Conservation (phyloP, 2,888 invertebrate species). For the Phyto melanocephala region DNA sequence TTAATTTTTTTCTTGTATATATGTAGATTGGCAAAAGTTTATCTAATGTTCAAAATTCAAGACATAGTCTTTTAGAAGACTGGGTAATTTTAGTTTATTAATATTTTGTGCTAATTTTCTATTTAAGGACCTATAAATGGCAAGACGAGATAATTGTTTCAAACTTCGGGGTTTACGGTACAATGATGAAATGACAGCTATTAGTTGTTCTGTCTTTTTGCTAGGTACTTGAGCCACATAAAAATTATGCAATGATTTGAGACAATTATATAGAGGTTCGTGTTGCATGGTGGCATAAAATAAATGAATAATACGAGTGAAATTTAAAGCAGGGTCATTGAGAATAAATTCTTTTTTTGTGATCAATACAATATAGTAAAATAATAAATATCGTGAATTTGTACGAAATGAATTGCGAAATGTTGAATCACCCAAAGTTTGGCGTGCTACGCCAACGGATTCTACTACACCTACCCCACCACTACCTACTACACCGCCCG, state of each 20-base stretch:
- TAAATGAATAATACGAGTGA: constrained; percentile 83
- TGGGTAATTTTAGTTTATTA: constrained; percentile 84
- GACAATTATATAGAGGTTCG: constrained; percentile 83
- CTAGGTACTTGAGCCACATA: constrained; percentile 83
- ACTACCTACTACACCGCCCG: constrained; percentile 49
- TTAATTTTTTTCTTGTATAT: no score
- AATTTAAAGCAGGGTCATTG: constrained; percentile 82
- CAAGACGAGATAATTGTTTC: constrained; percentile 86
- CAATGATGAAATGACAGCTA: constrained; percentile 82
- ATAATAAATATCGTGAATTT: constrained; percentile 81
- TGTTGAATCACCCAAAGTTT: constrained; percentile 71
- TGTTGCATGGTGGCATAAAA: constrained; percentile 85
- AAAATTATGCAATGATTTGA: constrained; percentile 84
- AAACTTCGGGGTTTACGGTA: constrained; percentile 84
- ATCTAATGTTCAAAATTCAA: constrained; percentile 82
- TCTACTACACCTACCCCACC: constrained; percentile 56
- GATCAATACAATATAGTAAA: constrained; percentile 85
- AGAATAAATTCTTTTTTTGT: constrained; percentile 84
- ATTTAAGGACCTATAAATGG: constrained; percentile 84
- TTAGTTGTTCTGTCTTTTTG: constrained; percentile 83
- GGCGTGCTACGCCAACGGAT: constrained; percentile 66
- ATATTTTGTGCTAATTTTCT: constrained; percentile 83
- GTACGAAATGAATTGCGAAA: constrained; percentile 79
- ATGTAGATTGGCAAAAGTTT: neutral
- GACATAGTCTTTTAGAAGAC: constrained; percentile 84